A percentile compares a stretch with the other conserved stretches of the same genome.
Evolutionary conservation across 53 echinoderm and acorn worm genomes (phyloP).

Genomic region (Hippasteria phrygiana): DNA sequence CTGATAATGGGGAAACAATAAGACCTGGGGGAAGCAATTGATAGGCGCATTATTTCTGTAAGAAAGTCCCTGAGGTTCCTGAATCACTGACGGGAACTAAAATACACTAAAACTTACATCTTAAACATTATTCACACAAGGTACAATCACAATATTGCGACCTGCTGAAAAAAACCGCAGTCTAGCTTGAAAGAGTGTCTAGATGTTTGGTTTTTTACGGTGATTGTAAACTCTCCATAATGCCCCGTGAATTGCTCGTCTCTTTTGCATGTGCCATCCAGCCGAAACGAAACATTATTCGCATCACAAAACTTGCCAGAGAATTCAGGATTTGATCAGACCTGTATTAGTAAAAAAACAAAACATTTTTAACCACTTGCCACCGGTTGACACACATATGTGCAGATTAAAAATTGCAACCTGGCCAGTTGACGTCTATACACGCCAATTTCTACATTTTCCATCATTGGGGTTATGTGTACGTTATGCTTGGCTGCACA

Average conservation of each 20-base stretch:
- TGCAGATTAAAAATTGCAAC: too few species aligned
- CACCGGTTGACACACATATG: too few species aligned
- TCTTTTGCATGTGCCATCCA: conserved; percentile 44
- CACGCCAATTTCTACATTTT: too few species aligned
- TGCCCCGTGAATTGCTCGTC: neutral
- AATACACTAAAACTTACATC: neutral
- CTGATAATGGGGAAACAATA: too few species aligned
- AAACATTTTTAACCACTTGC: neutral
- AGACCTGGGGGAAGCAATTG: too few species aligned
- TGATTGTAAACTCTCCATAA: conserved; percentile 18
- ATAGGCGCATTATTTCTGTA: neutral
- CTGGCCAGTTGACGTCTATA: too few species aligned
- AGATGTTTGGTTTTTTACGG: neutral
- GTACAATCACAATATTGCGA: neutral
- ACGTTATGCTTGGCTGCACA: too few species aligned
- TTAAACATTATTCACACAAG: too few species aligned
- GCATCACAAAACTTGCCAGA: conserved; percentile 67
- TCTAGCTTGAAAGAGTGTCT: too few species aligned
- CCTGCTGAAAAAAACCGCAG: neutral
- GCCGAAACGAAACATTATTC: conserved; percentile 72
- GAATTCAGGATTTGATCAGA: conserved; percentile 85
- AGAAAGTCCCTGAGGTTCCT: neutral
- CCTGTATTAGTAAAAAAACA: conserved; percentile 46
- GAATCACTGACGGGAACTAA: neutral
- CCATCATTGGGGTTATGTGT: too few species aligned